Evolutionary conservation across 2,888 invertebrate genomes (phyloP).

Genomic region (Spodoptera picta): DNA sequence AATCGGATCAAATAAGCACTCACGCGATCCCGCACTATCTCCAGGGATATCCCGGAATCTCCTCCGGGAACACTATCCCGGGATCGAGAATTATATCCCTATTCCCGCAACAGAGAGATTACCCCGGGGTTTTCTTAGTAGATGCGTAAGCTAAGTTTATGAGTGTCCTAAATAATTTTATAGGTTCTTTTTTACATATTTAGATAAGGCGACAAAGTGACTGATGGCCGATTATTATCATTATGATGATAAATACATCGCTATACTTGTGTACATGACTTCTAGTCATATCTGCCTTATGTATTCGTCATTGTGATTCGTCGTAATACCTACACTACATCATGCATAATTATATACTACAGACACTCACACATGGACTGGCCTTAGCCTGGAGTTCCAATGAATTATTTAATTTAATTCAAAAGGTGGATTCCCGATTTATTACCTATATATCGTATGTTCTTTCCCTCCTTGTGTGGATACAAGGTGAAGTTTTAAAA

Average conservation of each 20-base stretch:
- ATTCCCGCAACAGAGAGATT: conserved; percentile 39
- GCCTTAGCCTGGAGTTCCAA: too few species aligned
- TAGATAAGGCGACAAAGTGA: conserved; percentile 31
- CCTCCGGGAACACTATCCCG: conserved; percentile 20
- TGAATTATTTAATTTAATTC: too few species aligned
- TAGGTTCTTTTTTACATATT: conserved; percentile 29
- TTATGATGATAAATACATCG: conserved; percentile 1
- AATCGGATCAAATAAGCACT: conserved; percentile 48
- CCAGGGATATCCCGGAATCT: conserved; percentile 19
- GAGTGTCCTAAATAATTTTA: conserved; percentile 41
- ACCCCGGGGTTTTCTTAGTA: conserved; percentile 42
- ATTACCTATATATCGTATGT: too few species aligned
- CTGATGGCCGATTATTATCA: conserved; percentile 9
- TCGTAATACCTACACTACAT: too few species aligned
- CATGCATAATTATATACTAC: too few species aligned
- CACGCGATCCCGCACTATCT: conserved; percentile 23
- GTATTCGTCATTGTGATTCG: too few species aligned
- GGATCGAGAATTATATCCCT: conserved; percentile 28
- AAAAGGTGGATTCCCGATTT: too few species aligned
- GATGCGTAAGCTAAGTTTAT: conserved; percentile 39
- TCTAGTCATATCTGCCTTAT: too few species aligned
- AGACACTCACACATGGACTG: too few species aligned
- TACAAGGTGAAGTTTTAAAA: too few species aligned
- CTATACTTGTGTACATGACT: too few species aligned
- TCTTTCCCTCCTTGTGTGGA: too few species aligned